Evolutionary conservation across 2,888 invertebrate species (phyloP).

Genomic region (Cremastinae sp.): DNA sequence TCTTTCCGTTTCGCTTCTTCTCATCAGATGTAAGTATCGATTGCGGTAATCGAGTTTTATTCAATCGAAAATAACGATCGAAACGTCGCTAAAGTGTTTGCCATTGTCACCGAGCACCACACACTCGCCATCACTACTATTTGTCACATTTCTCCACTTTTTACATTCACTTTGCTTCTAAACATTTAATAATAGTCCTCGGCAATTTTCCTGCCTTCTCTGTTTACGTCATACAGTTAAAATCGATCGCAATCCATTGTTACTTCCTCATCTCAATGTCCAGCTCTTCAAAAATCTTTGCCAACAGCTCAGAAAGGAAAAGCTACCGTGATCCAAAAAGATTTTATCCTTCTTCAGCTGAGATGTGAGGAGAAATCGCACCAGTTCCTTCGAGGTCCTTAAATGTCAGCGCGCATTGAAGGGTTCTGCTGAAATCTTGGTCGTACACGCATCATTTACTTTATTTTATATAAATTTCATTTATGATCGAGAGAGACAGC

Average conservation of each 20-base stretch:
- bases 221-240: slow-evolving; percentile 15
- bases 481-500: slow-evolving; percentile 19
- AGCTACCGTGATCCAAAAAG: too few species aligned
- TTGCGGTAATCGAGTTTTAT: slow-evolving; percentile 51
- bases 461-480: slow-evolving; percentile 15
- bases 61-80: slow-evolving; percentile 27
- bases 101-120: slow-evolving; percentile 52
- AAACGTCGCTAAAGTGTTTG: slow-evolving; percentile 28
- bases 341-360: too few species aligned
- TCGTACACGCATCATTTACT: too few species aligned
- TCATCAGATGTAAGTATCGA: slow-evolving; percentile 45
- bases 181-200: slow-evolving; percentile 20
- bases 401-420: too few species aligned
- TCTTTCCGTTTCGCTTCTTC: slow-evolving; percentile 7
- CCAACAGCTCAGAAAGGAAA: too few species aligned
- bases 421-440: too few species aligned
- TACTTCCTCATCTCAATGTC: too few species aligned
- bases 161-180: slow-evolving; percentile 21
- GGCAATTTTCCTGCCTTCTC: slow-evolving; percentile 1
- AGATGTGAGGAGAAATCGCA: too few species aligned
- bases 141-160: slow-evolving; percentile 60
- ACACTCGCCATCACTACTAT: slow-evolving; percentile 48
- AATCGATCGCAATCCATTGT: slow-evolving; percentile 19
- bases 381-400: too few species aligned
- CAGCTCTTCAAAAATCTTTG: too few species aligned